Percentiles rank a stretch among this genome's conserved stretches.
These are phyloP conservation scores for Vimba vimba DNA, from an alignment of 2,113 vertebrate genomes.

Conservation along the genomic window DNA sequence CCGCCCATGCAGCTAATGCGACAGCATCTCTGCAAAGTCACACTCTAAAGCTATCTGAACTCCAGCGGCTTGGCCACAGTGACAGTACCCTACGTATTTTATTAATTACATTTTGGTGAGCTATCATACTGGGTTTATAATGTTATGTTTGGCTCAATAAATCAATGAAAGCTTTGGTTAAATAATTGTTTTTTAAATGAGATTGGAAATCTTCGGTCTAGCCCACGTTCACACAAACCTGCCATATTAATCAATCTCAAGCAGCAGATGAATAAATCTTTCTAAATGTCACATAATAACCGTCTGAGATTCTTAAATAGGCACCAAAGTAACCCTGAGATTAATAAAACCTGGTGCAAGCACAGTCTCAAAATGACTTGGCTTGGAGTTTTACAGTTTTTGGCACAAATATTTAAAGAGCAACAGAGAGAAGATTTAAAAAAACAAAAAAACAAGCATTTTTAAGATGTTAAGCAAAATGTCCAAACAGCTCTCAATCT, in stretches of 20 bases:
- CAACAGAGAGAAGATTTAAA: not conserved
- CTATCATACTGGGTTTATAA: constrained; percentile 14
- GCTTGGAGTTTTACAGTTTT: not conserved
- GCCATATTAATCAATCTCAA: constrained; percentile 43
- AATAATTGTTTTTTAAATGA: not conserved
- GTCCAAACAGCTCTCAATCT: not conserved
- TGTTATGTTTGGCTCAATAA: not conserved
- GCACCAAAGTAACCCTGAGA: constrained; percentile 37
- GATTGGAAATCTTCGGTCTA: not conserved
- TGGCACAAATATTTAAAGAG: not conserved
- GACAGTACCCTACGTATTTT: constrained; percentile 36
- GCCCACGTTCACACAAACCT: constrained; percentile 25
- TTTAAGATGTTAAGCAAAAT: not conserved
- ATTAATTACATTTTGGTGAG: constrained; percentile 27
- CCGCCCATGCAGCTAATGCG: constrained; percentile 51
- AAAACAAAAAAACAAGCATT: no score
- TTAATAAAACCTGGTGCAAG: not conserved
- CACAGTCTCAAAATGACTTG: not conserved
- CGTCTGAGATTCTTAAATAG: constrained; percentile 48
- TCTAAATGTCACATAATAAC: constrained; percentile 64
- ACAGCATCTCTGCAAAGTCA: constrained; percentile 36
- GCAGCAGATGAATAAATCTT: constrained; percentile 56
- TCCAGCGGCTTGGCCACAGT: constrained; percentile 18
- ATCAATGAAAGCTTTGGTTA: constrained; percentile 48
- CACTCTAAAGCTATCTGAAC: constrained; percentile 39